Base-by-base conservation (phyloP, 2,113 vertebrate genomes). In the Hucho hucho region DNA sequence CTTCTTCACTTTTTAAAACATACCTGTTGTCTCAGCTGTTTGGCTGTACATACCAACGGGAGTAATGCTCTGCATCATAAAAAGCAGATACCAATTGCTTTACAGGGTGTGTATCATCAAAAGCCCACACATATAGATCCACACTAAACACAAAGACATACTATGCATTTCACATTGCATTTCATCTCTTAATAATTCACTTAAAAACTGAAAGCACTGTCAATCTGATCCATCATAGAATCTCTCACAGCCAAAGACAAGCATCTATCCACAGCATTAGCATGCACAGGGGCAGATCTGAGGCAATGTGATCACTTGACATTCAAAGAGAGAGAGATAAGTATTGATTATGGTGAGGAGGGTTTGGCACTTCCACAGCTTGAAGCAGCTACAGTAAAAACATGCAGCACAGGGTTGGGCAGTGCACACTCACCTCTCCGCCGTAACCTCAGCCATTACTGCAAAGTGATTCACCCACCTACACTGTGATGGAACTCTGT, bases 291-390 rank as follows among this genome's bases (percentile, higher is more conserved):
- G 69, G 69, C 75, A 37, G 14, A 61, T 32, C 26, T 73, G 25
- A 61, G 25, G 26, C 9, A 76, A 69, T 63, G 46, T 64, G 68
- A 63, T 86, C 43, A 71, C 79, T 88, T 76, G 76, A 69, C 74
- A 84, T 88, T 87, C 79, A 81, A 4, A 26, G 22, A 61, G 72
- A 73, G 25, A 75, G 65, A 72, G 67, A 82, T 76, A 72, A 46
- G 49, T 82, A 87, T 85, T 83, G 85, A 91, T 87, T 79, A 81
- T 73, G 25, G 37, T 37, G 64, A 78, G 53, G 64, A 3, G 59
- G 69, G 59, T 79, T 73, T 81, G 58, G 58, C 64, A 72, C 72
- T 11, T 49, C 14, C 47, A 16, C 12, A 14, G 12, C 14, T 61
- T 37, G 75, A 70, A 74, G 64, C 1, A 6, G 29, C 6, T 61